Base-by-base conservation (phyloP, 1,140 invertebrate genomes). In the Sinonovacula constricta region DNA sequence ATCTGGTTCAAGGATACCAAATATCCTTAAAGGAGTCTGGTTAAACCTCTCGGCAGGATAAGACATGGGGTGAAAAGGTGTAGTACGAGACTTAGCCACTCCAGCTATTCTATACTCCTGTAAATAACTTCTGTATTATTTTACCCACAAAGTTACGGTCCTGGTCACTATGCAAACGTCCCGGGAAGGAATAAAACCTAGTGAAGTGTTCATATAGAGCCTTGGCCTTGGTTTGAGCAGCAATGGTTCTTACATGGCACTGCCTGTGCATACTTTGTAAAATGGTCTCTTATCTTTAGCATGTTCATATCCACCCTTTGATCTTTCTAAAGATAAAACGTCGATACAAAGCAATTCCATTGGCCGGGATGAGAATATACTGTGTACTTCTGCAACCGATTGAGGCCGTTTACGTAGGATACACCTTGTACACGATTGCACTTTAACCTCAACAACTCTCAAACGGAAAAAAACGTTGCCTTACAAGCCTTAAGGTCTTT, bases 281-380 rank as follows among this genome's bases (percentile, higher is more conserved):
- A n/a, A n/a, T n/a, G n/a, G n/a, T 33, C 65, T 54, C 7, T 60
- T 51, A 3, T 72, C 79, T 69, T 60, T 10, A 18, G 79, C 62
- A 34, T 66, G 10, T 31, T 74, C 24, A 34, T 66, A 67, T 18
- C 57, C 33, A 36, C 74, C 74, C 59, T 77, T 77, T 3, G 45
- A 31, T 34, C 2, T 18, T 62, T 79, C 57, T 2, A 79, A 28
- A n/a, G 39, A 57, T 30, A 72, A 51, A 66, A 72, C 66, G 15
- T 72, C 68, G 15, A 79, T 79, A 62, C 53, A 62, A 14, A 79
- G 67, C 14, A 71, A 10, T 31, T 72, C 67, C 59, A 79, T 60
- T 3, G 77, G 68, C 45, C 36, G 45, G 18, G 77, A 39, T 4
- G 69, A 62, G 2, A 12, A 0, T 14, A 82, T 82, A 15, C 49